These are phyloP conservation scores for Trematomus loennbergii DNA, from an alignment of 2,113 vertebrate species.

Conservation along the genomic window DNA sequence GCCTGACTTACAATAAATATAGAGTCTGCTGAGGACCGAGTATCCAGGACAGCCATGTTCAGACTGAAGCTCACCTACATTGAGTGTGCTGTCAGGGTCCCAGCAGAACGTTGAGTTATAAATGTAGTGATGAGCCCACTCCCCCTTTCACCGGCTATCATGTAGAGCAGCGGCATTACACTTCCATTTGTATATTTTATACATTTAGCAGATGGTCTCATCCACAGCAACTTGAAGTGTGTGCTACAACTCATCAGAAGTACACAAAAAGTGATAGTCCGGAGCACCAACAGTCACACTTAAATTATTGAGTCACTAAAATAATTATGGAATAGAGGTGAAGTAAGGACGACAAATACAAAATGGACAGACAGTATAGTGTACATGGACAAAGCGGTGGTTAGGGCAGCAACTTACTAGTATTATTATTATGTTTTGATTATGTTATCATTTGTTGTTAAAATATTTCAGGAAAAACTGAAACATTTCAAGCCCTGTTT, in stretches of 20 bases:
- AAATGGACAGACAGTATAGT: background rate
- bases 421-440: too few species aligned
- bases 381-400: background rate
- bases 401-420: background rate
- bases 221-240: slow-evolving; percentile 11
- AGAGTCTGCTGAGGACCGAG: slow-evolving; percentile 34
- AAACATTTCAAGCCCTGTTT: too few species aligned
- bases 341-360: background rate
- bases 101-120: slow-evolving; percentile 40
- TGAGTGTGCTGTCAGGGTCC: slow-evolving; percentile 48
- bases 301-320: background rate
- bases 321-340: background rate
- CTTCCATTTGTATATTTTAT: slow-evolving; percentile 51
- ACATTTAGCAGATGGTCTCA: slow-evolving; percentile 45
- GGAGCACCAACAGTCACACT: background rate
- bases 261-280: background rate
- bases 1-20: slow-evolving; percentile 25
- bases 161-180: slow-evolving; percentile 32
- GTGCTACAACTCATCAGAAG: slow-evolving; percentile 13
- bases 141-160: slow-evolving; percentile 51
- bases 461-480: too few species aligned
- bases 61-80: slow-evolving; percentile 53
- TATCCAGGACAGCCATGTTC: slow-evolving; percentile 44
- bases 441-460: too few species aligned
- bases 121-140: slow-evolving; percentile 52